phyloP scores from a whole-genome alignment of 2,113 vertebrate genomes.

The Calonectris borealis region DNA sequence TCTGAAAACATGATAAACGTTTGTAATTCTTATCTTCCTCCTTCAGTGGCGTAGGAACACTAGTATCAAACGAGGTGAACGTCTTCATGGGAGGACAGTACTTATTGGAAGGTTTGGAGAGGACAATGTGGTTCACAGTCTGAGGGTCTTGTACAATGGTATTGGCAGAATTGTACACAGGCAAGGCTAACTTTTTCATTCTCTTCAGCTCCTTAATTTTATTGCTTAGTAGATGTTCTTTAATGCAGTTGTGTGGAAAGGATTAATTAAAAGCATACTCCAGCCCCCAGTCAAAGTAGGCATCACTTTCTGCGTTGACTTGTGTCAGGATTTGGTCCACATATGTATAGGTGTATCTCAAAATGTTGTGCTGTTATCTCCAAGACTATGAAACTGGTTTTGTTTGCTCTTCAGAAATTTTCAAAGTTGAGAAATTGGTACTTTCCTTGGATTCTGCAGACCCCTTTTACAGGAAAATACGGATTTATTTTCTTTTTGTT shows the following conservation, averaged over 20 bases:
- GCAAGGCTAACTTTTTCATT: neutral
- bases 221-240: neutral
- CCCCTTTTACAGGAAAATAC: neutral
- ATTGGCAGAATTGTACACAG: neutral
- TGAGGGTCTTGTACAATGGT: rapidly evolving
- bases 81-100: neutral
- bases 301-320: neutral
- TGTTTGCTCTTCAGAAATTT: neutral
- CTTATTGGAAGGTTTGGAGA: neutral
- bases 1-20: neutral
- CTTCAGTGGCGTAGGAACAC: neutral
- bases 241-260: neutral
- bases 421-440: neutral
- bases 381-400: neutral
- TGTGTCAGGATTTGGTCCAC: neutral
- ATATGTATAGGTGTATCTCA: neutral
- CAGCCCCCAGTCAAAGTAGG: neutral
- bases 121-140: neutral
- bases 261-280: neutral
- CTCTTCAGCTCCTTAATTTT: neutral
- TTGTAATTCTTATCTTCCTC: neutral
- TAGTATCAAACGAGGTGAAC: neutral
- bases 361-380: neutral
- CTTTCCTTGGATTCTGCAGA: neutral
- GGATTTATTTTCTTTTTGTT: neutral